Evolutionary conservation across 2,113 vertebrate species (phyloP).

Genomic region (Catharus minimus): DNA sequence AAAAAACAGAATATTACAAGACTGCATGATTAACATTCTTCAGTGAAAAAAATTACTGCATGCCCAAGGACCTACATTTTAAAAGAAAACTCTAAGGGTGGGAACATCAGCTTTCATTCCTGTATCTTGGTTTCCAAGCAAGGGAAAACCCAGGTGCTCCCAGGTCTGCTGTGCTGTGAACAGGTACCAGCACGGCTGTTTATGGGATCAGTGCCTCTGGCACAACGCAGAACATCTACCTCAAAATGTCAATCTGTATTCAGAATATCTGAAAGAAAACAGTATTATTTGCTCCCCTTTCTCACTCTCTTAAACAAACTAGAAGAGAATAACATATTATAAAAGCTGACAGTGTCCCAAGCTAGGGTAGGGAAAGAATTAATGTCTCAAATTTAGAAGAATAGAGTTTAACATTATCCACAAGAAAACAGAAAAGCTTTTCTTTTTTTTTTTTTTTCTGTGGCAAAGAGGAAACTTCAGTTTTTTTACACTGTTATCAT

Average conservation of each 20-base stretch:
- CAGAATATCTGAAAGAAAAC: background rate
- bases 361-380: background rate
- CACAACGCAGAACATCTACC: background rate
- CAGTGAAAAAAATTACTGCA: background rate
- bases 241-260: background rate
- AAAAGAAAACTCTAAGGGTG: background rate
- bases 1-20: background rate
- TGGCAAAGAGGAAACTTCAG: background rate
- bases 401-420: background rate
- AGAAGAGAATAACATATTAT: background rate
- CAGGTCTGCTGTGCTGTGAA: rapidly evolving
- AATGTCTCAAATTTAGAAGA: background rate
- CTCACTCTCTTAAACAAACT: background rate
- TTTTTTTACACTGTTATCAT: background rate
- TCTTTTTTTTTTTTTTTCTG: background rate
- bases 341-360: background rate
- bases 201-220: background rate
- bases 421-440: background rate
- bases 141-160: background rate
- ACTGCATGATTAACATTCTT: rapidly evolving
- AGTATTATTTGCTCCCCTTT: background rate
- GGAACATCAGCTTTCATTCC: background rate
- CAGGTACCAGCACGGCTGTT: background rate
- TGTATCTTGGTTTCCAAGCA: background rate
- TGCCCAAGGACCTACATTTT: background rate